These are phyloP conservation scores for Euthynnus affinis DNA, from an alignment of 2,797 vertebrate genomes.

Conservation along the genomic window DNA sequence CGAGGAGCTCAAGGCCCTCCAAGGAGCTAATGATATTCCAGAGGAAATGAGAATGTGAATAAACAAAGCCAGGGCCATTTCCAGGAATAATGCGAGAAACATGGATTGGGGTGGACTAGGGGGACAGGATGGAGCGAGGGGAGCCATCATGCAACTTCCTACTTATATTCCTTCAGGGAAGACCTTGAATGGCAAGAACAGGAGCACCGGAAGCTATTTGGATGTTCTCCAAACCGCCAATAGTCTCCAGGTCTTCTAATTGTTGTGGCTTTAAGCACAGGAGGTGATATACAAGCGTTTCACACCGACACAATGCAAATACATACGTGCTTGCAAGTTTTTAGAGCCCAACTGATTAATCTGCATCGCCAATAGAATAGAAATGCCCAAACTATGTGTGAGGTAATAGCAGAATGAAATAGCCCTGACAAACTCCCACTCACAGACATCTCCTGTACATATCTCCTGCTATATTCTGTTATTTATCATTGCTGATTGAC, in stretches of 20 bases:
- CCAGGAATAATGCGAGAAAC: conserved; percentile 67
- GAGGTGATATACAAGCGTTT: background rate
- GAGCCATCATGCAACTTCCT: conserved; percentile 28
- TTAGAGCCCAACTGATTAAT: background rate
- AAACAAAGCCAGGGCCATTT: conserved; percentile 72
- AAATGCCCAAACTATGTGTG: background rate
- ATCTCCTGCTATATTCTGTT: background rate
- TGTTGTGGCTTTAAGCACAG: conserved; percentile 44
- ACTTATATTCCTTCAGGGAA: conserved; percentile 66
- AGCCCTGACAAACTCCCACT: too few relatives aligned
- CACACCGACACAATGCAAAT: background rate
- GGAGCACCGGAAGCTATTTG: conserved; percentile 76
- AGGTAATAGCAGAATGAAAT: too few relatives aligned
- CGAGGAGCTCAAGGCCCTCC: conserved; percentile 56
- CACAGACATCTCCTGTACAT: too few relatives aligned
- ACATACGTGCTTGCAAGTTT: background rate
- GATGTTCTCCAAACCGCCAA: conserved; percentile 75
- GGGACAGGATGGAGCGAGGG: conserved; percentile 33
- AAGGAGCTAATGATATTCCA: conserved; percentile 73
- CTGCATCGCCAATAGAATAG: background rate
- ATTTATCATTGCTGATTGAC: background rate
- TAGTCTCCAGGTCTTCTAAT: conserved; percentile 22
- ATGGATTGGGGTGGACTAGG: conserved; percentile 21
- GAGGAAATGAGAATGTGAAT: conserved; percentile 77
- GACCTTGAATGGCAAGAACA: conserved; percentile 64